phyloP scores from a whole-genome alignment of 2,888 invertebrate genomes.

The Meandrusa payeni region DNA sequence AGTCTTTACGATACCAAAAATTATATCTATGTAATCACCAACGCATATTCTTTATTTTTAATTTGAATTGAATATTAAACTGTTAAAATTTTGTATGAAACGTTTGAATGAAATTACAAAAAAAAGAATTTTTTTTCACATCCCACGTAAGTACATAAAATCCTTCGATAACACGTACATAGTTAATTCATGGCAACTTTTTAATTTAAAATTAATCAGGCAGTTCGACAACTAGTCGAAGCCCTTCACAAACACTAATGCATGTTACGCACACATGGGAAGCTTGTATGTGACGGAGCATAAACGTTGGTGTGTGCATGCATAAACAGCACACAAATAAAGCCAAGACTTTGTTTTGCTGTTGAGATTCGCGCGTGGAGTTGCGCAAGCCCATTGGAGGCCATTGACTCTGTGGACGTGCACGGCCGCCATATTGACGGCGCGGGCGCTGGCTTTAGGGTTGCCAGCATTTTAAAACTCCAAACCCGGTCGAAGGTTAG shows the following conservation, averaged over 20 bases:
- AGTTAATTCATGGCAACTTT: slow-evolving; percentile 56
- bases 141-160: slow-evolving; percentile 36
- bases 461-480: too few species aligned
- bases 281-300: slow-evolving; percentile 1
- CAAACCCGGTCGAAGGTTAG: too few species aligned
- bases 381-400: slow-evolving; percentile 76
- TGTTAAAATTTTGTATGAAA: too few species aligned
- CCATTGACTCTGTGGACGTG: slow-evolving; percentile 72
- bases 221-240: slow-evolving; percentile 59
- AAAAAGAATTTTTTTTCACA: too few species aligned
- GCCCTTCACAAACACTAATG: slow-evolving; percentile 61
- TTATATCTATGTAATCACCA: too few species aligned
- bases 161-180: slow-evolving; percentile 55
- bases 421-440: slow-evolving; percentile 59
- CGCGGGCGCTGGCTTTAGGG: slow-evolving; percentile 28
- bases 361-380: slow-evolving; percentile 78
- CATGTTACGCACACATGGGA: slow-evolving; percentile 26
- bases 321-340: slow-evolving; percentile 44
- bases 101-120: too few species aligned
- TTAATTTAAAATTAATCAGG: slow-evolving; percentile 69
- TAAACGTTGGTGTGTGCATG: slow-evolving; percentile 26
- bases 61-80: too few species aligned
- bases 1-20: too few species aligned
- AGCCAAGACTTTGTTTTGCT: slow-evolving; percentile 71
- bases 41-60: too few species aligned